Conservation (phyloP, 2,888 invertebrate genomes). For the Megalurothrips usitatus region DNA sequence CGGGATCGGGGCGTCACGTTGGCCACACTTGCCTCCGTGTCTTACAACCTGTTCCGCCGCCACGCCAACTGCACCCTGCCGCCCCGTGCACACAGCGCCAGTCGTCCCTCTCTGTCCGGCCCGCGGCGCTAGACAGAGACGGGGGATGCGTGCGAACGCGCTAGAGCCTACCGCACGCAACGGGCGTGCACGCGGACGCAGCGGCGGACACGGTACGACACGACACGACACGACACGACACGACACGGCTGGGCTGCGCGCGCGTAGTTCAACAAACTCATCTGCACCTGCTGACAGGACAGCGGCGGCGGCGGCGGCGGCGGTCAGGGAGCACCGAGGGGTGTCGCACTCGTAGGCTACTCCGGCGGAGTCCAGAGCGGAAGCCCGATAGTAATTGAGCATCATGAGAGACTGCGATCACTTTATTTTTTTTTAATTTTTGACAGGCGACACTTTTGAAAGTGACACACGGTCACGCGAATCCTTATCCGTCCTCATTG, state of each 20-base stretch:
- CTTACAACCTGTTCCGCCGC: background rate
- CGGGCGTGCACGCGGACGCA: background rate
- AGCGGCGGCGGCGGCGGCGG: background rate
- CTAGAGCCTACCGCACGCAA: too few relatives aligned
- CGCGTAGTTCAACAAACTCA: slow-evolving; percentile 16
- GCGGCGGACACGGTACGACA: background rate
- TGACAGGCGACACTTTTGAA: too few relatives aligned
- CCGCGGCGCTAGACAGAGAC: background rate
- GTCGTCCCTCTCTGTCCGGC: background rate
- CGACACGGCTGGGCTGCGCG: background rate
- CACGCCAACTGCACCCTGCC: background rate
- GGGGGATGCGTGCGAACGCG: too few relatives aligned
- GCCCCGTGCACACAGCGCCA: background rate
- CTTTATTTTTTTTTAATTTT: too few relatives aligned
- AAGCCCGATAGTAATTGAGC: too few relatives aligned
- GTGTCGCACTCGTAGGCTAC: too few relatives aligned
- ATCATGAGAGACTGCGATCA: too few relatives aligned
- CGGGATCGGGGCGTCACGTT: too few relatives aligned
- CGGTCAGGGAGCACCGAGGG: too few relatives aligned
- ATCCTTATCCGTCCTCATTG: too few relatives aligned
- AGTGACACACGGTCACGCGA: too few relatives aligned
- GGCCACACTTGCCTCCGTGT: background rate
- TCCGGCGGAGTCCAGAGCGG: too few relatives aligned
- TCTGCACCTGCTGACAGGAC: slow-evolving; percentile 1
- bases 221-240: background rate